Evolutionary conservation across 2,888 invertebrate genomes (phyloP).

Genomic region (Marronus borbonicus): DNA sequence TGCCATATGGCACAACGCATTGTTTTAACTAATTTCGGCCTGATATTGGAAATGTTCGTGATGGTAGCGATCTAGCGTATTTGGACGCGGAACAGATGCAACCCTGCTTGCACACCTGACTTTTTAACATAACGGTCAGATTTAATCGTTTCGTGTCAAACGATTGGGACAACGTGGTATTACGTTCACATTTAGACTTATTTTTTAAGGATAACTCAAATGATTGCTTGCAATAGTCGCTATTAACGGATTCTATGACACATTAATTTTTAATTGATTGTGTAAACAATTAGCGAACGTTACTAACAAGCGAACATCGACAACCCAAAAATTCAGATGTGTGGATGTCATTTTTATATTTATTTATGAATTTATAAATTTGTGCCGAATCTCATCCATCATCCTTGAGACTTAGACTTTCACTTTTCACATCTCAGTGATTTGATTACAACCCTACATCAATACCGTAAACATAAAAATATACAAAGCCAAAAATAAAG

Average conservation of each 20-base stretch:
- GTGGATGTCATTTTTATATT: too few relatives aligned
- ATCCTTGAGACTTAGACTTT: too few relatives aligned
- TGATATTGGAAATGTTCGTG: neutral
- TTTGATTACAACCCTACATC: neutral
- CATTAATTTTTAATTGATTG: too few relatives aligned
- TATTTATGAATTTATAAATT: too few relatives aligned
- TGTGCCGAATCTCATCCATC: too few relatives aligned
- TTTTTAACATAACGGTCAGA: constrained; percentile 52
- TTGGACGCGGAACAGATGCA: constrained; percentile 41
- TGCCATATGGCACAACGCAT: constrained; percentile 45
- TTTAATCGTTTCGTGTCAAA: constrained; percentile 47
- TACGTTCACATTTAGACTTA: neutral
- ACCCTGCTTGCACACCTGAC: constrained; percentile 42
- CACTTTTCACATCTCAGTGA: too few relatives aligned
- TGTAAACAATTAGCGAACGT: too few relatives aligned
- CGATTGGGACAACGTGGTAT: neutral
- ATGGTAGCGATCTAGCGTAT: neutral
- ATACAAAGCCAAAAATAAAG: neutral
- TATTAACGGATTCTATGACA: too few relatives aligned
- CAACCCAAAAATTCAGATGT: too few relatives aligned
- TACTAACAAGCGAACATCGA: too few relatives aligned
- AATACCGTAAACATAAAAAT: neutral
- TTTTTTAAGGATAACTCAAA: too few relatives aligned
- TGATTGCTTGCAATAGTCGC: too few relatives aligned
- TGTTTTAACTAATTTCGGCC: constrained; percentile 47